Percentiles rank a stretch among this genome's conserved stretches.
These are phyloP conservation scores for Plecotus auritus DNA, from an alignment of 2,113 vertebrate genomes.

Conservation along the genomic window DNA sequence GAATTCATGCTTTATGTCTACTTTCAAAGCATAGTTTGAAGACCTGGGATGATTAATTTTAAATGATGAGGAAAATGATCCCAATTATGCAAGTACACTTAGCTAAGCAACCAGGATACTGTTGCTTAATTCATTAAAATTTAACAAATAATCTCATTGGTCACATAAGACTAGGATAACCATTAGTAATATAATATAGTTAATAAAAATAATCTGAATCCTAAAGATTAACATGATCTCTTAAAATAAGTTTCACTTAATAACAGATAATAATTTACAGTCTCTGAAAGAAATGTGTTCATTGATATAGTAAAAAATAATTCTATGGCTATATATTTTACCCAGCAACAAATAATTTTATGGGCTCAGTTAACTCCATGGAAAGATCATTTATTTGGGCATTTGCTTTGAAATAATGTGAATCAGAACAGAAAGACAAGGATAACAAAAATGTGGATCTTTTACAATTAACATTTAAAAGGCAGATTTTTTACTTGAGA, in stretches of 20 bases:
- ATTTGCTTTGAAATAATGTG: neutral
- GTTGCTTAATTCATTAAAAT: slow-evolving; percentile 86
- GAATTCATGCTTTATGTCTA: slow-evolving; percentile 10
- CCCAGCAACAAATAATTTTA: slow-evolving; percentile 17
- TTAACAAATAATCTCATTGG: slow-evolving; percentile 82
- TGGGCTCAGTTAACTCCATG: neutral
- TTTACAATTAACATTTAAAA: slow-evolving; percentile 20
- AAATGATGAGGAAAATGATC: slow-evolving; percentile 90
- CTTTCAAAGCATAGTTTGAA: slow-evolving; percentile 64
- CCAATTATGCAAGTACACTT: slow-evolving; percentile 78
- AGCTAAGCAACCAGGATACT: slow-evolving; percentile 85
- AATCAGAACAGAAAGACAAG: neutral
- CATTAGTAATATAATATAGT: slow-evolving; percentile 44
- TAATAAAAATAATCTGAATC: slow-evolving; percentile 62
- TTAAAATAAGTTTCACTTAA: slow-evolving; percentile 57
- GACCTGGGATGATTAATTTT: slow-evolving; percentile 89
- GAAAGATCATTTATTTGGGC: neutral
- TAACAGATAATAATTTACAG: slow-evolving; percentile 10
- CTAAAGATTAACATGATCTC: slow-evolving; percentile 53
- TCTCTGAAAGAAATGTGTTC: neutral
- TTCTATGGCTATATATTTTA: neutral
- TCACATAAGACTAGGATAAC: slow-evolving; percentile 69
- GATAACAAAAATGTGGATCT: neutral
- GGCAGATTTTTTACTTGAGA: neutral
- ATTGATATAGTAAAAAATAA: neutral